A percentile compares a stretch with the other conserved stretches of the same genome.
Conservation (phyloP, 2,888 invertebrate species). For the Synergus itoensis region DNA sequence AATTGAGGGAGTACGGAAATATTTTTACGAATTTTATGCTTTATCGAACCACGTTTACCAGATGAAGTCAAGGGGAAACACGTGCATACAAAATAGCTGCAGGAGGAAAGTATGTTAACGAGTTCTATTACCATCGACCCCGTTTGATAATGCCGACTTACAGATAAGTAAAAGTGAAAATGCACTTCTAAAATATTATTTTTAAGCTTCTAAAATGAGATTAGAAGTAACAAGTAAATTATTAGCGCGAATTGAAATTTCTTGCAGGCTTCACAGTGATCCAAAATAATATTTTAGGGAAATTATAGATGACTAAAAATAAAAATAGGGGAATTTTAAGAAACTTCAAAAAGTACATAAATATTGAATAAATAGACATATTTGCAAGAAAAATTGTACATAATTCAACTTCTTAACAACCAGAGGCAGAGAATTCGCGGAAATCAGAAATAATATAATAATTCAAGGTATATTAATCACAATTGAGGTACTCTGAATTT, state of each 20-base stretch:
- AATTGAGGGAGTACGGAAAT: not conserved
- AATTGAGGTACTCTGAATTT: not conserved
- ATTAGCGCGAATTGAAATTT: no score
- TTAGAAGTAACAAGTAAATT: no score
- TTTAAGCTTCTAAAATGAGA: not conserved
- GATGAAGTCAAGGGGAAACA: conserved; percentile 34
- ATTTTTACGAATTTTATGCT: conserved; percentile 4
- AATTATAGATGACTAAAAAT: no score
- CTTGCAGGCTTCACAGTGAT: no score
- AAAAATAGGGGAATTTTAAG: no score
- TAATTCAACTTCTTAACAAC: no score
- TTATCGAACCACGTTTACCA: conserved; percentile 13
- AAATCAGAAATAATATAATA: not conserved
- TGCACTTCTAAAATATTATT: not conserved
- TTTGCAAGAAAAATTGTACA: no score
- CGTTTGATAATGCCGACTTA: conserved; percentile 2
- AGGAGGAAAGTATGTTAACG: conserved; percentile 34
- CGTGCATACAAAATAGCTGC: conserved; percentile 22
- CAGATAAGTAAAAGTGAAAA: conserved; percentile 30
- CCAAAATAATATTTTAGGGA: no score
- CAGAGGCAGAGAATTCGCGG: no score
- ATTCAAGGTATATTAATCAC: not conserved
- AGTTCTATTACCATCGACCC: conserved; percentile 38
- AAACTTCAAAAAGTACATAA: no score
- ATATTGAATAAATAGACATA: no score